A percentile compares a stretch with the other conserved stretches of the same genome.
Conservation (phyloP, 37 sponge, comb jelly and placozoan species). For the Dysidea cf. avara region DNA sequence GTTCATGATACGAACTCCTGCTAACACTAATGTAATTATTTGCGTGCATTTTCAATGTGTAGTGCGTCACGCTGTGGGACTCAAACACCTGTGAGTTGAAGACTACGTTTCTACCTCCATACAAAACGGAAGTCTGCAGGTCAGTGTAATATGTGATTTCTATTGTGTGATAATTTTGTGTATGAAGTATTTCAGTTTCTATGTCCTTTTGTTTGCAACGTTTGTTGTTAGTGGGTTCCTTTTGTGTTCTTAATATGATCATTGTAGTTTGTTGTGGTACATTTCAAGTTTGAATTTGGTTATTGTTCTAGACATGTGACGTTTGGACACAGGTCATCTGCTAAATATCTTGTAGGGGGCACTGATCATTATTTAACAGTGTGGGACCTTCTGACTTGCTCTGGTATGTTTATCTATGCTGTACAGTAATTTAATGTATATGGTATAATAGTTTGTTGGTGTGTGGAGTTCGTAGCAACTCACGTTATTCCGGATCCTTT, state of each 20-base stretch:
- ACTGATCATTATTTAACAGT: conserved; percentile 47
- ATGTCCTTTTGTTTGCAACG: too few relatives aligned
- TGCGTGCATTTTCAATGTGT: conserved; percentile 1
- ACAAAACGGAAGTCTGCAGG: conserved; percentile 43
- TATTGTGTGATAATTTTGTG: too few relatives aligned
- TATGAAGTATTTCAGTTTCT: too few relatives aligned
- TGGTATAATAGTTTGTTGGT: too few relatives aligned
- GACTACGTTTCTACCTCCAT: conserved; percentile 20
- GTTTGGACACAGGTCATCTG: conserved; percentile 45
- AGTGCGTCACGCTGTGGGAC: conserved; percentile 78
- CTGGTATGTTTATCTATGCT: conserved; percentile 5
- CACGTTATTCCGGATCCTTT: too few relatives aligned
- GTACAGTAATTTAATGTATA: too few relatives aligned
- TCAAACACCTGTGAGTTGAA: conserved; percentile 40
- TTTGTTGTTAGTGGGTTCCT: too few relatives aligned
- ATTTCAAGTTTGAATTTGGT: too few relatives aligned
- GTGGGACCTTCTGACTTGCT: conserved; percentile 67
- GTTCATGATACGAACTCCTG: too few relatives aligned
- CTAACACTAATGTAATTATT: neutral
- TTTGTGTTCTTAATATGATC: too few relatives aligned
- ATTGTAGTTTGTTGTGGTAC: too few relatives aligned
- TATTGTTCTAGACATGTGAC: conserved; percentile 16
- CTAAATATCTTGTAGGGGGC: conserved; percentile 58
- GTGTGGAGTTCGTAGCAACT: too few relatives aligned
- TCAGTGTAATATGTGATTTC: conserved; percentile 13